phyloP scores from a whole-genome alignment of 2,888 invertebrate species.

The Leucophenga maculata region DNA sequence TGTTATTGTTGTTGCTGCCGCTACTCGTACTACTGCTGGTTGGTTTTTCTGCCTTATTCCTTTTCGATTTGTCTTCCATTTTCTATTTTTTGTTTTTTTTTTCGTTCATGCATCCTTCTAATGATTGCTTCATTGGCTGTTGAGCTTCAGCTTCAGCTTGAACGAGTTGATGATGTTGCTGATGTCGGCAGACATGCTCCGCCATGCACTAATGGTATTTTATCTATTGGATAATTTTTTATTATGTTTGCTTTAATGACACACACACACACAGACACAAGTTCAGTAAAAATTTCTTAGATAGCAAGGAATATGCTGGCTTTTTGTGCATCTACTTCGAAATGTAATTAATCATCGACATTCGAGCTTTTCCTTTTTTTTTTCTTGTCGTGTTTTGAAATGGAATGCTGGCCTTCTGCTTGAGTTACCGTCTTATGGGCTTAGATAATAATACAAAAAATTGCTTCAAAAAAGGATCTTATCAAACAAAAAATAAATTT shows the following conservation, averaged over 20 bases:
- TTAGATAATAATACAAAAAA: no score
- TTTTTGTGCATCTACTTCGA: constrained; percentile 42
- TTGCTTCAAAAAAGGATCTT: no score
- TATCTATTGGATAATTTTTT: constrained; percentile 67
- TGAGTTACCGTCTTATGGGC: no score
- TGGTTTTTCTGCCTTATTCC: no score
- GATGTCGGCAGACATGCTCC: constrained; percentile 14
- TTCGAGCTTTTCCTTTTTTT: neutral
- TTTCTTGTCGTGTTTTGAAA: neutral
- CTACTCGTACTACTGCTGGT: neutral
- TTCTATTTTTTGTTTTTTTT: no score
- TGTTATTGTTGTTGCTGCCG: constrained; percentile 20
- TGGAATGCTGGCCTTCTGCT: no score
- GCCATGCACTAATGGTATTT: constrained; percentile 58
- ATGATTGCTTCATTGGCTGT: constrained; percentile 14
- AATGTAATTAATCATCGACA: constrained; percentile 61
- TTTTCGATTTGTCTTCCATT: no score
- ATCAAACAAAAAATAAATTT: no score
- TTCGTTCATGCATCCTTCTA: neutral
- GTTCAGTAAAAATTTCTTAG: constrained; percentile 1
- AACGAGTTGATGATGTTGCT: constrained; percentile 34
- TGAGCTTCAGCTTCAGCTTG: constrained; percentile 8
- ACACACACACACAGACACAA: constrained; percentile 43
- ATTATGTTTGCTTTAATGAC: constrained; percentile 63
- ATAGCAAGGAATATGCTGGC: neutral